Conservation (phyloP, 2,113 vertebrate species). For the Entelurus aequoreus region DNA sequence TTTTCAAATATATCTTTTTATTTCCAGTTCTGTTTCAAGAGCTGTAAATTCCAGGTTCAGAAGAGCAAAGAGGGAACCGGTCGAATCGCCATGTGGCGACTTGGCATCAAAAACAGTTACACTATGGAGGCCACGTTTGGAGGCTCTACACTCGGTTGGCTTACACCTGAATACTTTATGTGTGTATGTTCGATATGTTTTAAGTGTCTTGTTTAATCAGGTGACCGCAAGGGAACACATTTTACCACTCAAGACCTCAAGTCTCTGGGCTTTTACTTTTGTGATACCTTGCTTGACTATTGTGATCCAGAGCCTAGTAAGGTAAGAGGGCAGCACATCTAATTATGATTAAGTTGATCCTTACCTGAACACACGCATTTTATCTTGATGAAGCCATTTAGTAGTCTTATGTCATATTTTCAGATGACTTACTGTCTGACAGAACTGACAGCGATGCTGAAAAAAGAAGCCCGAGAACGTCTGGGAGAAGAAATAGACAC, state of each 20-base stretch:
- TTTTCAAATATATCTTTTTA: background rate
- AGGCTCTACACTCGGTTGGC: conserved; percentile 84
- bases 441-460: conserved; percentile 68
- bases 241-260: conserved; percentile 82
- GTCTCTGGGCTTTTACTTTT: conserved; percentile 80
- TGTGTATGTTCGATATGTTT: background rate
- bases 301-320: conserved; percentile 84
- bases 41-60: conserved; percentile 89
- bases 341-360: background rate
- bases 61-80: conserved; percentile 87
- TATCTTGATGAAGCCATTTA: background rate
- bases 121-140: conserved; percentile 89
- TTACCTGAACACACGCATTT: background rate
- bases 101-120: conserved; percentile 89
- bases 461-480: conserved; percentile 62
- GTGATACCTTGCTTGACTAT: conserved; percentile 90
- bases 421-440: conserved; percentile 60
- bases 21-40: conserved; percentile 83
- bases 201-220: conserved; percentile 52
- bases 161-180: background rate
- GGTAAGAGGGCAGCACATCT: conserved; percentile 56
- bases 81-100: conserved; percentile 85
- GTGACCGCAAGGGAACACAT: conserved; percentile 77
- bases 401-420: background rate
- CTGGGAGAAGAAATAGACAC: conserved; percentile 57